Conservation (phyloP, 2,113 vertebrate genomes). For the Phaetusa simplex region DNA sequence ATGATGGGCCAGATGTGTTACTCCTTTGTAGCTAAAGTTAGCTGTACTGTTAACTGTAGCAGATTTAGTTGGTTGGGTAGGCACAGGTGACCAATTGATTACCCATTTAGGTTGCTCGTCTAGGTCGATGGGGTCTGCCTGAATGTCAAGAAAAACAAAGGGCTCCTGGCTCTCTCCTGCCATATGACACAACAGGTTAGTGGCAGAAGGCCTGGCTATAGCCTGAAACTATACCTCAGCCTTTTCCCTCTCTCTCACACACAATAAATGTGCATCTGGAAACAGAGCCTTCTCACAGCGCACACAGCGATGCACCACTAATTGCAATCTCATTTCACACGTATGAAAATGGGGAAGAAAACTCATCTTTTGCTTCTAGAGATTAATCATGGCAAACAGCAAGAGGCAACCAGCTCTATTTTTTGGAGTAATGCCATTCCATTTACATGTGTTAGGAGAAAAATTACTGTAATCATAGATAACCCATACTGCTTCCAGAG, state of each 20-base stretch:
- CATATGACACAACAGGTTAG: not conserved
- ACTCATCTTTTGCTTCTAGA: not conserved
- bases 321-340: not conserved
- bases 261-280: not conserved
- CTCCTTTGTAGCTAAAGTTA: not conserved
- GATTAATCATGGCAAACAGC: not conserved
- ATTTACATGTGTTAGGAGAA: not conserved
- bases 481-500: not conserved
- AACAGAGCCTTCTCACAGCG: rapidly evolving
- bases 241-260: not conserved
- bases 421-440: not conserved
- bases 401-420: not conserved
- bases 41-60: not conserved
- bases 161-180: not conserved
- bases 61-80: not conserved
- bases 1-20: rapidly evolving
- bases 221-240: not conserved
- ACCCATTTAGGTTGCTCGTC: not conserved
- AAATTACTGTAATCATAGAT: not conserved
- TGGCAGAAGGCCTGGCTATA: not conserved
- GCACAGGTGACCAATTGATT: not conserved
- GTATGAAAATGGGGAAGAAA: not conserved
- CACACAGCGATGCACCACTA: not conserved
- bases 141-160: not conserved
- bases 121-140: not conserved